Evolutionary conservation across 64 coral and sea anemone genomes (phyloP).

Genomic region (Anthopleura sola): DNA sequence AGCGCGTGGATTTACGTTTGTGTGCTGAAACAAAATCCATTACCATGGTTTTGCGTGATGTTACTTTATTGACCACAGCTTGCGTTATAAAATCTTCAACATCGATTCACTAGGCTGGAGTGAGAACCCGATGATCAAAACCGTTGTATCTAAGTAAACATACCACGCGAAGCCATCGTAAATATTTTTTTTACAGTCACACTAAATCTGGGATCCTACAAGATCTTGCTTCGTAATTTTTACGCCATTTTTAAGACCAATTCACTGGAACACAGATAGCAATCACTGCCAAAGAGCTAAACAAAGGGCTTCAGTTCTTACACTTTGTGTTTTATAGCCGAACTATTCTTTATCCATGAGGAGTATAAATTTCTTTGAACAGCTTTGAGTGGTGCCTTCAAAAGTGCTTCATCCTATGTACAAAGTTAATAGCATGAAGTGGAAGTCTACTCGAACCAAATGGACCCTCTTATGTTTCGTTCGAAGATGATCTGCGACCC

Average conservation of each 20-base stretch:
- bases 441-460: not conserved
- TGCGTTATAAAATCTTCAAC: too few relatives aligned
- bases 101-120: too few relatives aligned
- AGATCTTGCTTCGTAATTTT: not conserved
- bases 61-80: too few relatives aligned
- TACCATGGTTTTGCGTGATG: too few relatives aligned
- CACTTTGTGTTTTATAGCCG: not conserved
- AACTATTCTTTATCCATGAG: not conserved
- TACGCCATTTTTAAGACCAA: not conserved
- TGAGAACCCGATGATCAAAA: too few relatives aligned
- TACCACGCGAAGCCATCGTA: too few relatives aligned
- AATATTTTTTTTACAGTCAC: too few relatives aligned
- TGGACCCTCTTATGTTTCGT: not conserved
- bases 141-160: too few relatives aligned
- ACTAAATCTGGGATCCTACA: too few relatives aligned
- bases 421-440: constrained; percentile 13
- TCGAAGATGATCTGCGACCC: not conserved
- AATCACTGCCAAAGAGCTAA: not conserved
- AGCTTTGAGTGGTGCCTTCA: not conserved
- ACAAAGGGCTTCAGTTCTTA: not conserved
- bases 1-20: too few relatives aligned
- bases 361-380: not conserved
- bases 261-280: too few relatives aligned
- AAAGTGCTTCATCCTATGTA: not conserved
- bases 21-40: too few relatives aligned